Evolutionary conservation across 2,113 vertebrate species (phyloP), one percentile per base, ranked within the genome.

Genomic region (Sprattus sprattus): DNA sequence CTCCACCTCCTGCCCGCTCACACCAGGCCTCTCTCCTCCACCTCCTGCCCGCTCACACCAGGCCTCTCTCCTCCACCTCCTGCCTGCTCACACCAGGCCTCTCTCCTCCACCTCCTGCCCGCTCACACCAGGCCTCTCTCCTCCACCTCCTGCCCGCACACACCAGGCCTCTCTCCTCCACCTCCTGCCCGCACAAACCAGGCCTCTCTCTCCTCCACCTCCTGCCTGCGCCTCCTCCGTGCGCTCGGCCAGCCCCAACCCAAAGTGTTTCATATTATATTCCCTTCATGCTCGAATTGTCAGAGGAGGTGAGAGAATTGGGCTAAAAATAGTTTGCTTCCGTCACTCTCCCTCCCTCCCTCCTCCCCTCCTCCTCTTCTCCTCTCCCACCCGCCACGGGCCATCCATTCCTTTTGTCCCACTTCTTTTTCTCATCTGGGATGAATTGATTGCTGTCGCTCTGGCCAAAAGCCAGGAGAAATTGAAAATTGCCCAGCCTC

Each of bases 261-360:
- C 50, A 80, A 52, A 81, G 82, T 86, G 94, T 93, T 92, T 93
- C 94, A 92, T 85, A 91, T 89, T 90, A 84, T 87, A 85, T 92
- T 94, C 93, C 85, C 93, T 92, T 92, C 90, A 91, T 88, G 86
- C 88, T 85, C 20, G 88, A 86, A 85, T 87, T 89, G 88, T 91
- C 85, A 90, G 91, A 90, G 92, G 90, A 94, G 92, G 92, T 93
- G 92, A 94, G 93, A 94, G 75, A 89, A 91, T 90, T 71, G 85
- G 90, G 85, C 94, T 95, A 94, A 95, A 96, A 95, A 95, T 94
- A 95, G 93, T 92, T 86, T 82, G 49, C 86, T 91, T 92, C 83
- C 57, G 5, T 49, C 60, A 13, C 71, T 44, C 81, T 78, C 85
- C 0, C 18, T 3, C 16, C n/a, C 25, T 54, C 52, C 52, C 0